A percentile compares a stretch with the other conserved stretches of the same genome.
Evolutionary conservation across 2,113 vertebrate species (phyloP).

Genomic region (Tenrec ecaudatus): DNA sequence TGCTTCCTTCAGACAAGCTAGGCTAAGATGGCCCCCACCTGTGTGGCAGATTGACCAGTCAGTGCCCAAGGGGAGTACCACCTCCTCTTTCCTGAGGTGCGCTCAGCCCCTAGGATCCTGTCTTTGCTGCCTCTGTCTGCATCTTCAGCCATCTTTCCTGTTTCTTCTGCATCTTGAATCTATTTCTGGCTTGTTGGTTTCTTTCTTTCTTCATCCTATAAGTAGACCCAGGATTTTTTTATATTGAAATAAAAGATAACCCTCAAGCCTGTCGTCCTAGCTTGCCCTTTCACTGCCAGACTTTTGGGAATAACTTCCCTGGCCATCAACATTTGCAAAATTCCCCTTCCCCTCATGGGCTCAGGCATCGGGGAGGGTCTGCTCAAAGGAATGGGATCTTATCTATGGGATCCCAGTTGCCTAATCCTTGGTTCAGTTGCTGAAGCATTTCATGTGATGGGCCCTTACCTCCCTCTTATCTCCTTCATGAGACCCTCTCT

Average conservation of each 20-base stretch:
- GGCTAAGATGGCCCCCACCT: neutral
- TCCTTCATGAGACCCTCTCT: neutral
- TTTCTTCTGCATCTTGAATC: neutral
- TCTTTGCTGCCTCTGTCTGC: neutral
- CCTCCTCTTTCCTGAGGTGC: neutral
- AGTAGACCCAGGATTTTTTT: conserved; percentile 1
- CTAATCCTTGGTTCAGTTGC: neutral
- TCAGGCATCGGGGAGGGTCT: too few species aligned
- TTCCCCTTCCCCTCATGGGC: too few species aligned
- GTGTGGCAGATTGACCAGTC: neutral
- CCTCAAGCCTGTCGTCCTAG: too few species aligned
- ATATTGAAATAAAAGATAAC: neutral
- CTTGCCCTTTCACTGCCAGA: neutral
- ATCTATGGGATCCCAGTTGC: neutral
- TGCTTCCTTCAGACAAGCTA: neutral
- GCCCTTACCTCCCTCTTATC: neutral
- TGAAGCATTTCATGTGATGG: neutral
- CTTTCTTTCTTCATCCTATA: neutral
- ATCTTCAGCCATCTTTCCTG: neutral
- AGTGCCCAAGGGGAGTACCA: neutral
- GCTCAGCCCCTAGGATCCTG: too few species aligned
- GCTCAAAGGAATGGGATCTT: too few species aligned
- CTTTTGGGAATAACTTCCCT: neutral
- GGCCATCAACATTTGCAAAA: neutral
- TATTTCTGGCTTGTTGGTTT: neutral